These are phyloP conservation scores for Drosophila hamatofila DNA, from an alignment of 2,888 invertebrate genomes.

Conservation along the genomic window DNA sequence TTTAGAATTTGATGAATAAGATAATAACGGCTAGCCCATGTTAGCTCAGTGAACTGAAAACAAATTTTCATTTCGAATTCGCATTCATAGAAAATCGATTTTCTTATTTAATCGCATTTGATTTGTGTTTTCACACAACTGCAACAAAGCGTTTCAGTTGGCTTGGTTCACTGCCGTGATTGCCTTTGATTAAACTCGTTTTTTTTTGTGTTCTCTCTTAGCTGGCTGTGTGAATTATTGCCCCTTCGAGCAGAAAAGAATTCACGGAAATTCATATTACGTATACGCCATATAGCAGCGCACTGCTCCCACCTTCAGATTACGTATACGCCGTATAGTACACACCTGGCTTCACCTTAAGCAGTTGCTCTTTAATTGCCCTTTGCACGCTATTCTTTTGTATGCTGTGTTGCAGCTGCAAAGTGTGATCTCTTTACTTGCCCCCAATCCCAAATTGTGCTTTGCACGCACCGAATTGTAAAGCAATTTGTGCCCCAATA, in stretches of 20 bases:
- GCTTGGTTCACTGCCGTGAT: constrained; percentile 9
- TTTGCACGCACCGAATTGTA: constrained; percentile 24
- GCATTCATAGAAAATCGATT: constrained; percentile 9
- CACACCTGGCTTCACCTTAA: neutral
- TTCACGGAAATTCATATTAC: constrained; percentile 22
- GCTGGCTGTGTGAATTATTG: constrained; percentile 5
- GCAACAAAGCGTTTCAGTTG: neutral
- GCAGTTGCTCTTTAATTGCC: constrained; percentile 24
- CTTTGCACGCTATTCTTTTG: constrained; percentile 10
- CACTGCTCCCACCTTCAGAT: neutral
- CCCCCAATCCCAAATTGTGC: neutral
- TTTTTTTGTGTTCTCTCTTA: neutral
- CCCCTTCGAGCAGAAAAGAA: constrained; percentile 22
- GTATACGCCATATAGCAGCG: constrained; percentile 22
- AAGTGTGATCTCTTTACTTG: neutral
- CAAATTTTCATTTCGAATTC: constrained; percentile 1
- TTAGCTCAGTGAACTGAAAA: neutral
- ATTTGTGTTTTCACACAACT: constrained; percentile 10
- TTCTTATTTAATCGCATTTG: constrained; percentile 6
- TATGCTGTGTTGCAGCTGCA: constrained; percentile 9
- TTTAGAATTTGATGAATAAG: neutral
- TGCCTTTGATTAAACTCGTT: constrained; percentile 29
- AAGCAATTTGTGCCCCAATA: constrained; percentile 35
- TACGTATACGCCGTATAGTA: neutral
- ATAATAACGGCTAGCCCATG: neutral